phyloP scores from a whole-genome alignment of 1,140 invertebrate species.

The Drosophila trapezifrons region DNA sequence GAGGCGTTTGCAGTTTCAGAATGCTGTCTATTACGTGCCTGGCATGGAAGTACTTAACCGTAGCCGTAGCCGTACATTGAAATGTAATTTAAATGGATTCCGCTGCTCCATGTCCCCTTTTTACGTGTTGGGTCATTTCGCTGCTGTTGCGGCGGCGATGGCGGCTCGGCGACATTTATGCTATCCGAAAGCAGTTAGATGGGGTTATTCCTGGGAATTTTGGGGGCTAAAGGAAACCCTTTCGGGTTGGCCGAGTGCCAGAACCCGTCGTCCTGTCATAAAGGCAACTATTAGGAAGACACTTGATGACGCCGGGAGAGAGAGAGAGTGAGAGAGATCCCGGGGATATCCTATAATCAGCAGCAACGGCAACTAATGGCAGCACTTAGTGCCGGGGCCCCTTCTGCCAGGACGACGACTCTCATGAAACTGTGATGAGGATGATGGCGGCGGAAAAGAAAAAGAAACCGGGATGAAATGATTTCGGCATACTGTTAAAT shows the following conservation, averaged over 20 bases:
- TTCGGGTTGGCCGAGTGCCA: constrained; percentile 26
- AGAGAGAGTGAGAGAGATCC: neutral
- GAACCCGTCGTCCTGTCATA: constrained; percentile 27
- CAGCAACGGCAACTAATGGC: constrained; percentile 35
- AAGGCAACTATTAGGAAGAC: constrained; percentile 41
- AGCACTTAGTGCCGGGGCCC: constrained; percentile 27
- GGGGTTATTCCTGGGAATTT: constrained; percentile 10
- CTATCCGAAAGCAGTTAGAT: constrained; percentile 34
- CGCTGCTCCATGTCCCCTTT: constrained; percentile 14
- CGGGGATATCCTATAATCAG: constrained; percentile 33
- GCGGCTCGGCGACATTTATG: constrained; percentile 36
- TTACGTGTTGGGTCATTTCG: constrained; percentile 33
- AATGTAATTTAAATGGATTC: constrained; percentile 53
- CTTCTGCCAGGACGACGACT: constrained; percentile 18
- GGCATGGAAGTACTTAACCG: constrained; percentile 35
- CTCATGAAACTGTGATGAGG: constrained; percentile 53
- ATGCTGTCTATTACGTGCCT: constrained; percentile 61
- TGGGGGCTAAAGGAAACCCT: constrained; percentile 28
- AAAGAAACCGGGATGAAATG: constrained; percentile 23
- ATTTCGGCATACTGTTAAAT: constrained; percentile 59
- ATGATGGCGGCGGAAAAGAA: constrained; percentile 20
- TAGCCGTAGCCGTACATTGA: constrained; percentile 28
- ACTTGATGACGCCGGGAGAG: constrained; percentile 29
- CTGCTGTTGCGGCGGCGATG: neutral
- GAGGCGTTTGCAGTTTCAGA: constrained; percentile 41